A percentile compares a stretch with the other conserved stretches of the same genome.
Evolutionary conservation across 2,888 invertebrate genomes (phyloP).

Genomic region (Acanthopleura granulata): DNA sequence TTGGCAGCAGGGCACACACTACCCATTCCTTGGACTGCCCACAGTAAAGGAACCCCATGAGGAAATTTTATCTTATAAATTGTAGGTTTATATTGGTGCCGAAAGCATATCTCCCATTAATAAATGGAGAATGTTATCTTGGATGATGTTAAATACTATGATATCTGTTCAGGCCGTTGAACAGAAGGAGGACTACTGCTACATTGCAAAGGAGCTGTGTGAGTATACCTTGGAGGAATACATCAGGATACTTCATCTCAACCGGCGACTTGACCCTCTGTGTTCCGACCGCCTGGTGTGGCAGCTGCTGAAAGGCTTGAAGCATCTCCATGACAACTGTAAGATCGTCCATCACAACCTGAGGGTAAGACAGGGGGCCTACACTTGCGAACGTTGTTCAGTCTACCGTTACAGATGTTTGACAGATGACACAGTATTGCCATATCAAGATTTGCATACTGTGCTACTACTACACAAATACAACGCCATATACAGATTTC

Average conservation of each 20-base stretch:
- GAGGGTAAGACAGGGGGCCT: slow-evolving; percentile 40
- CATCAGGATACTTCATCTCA: slow-evolving; percentile 38
- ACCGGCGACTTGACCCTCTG: slow-evolving; percentile 34
- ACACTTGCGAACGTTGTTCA: neutral
- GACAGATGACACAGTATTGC: no score
- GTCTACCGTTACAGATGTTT: no score
- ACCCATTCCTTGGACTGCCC: no score
- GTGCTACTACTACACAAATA: no score
- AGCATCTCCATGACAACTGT: slow-evolving; percentile 52
- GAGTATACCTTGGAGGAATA: slow-evolving; percentile 60
- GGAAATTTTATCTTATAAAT: neutral
- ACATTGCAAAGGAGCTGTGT: slow-evolving; percentile 57
- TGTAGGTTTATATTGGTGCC: neutral
- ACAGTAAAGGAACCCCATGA: no score
- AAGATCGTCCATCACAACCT: slow-evolving; percentile 57
- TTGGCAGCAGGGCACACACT: no score
- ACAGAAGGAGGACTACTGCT: slow-evolving; percentile 41
- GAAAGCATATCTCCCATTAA: no score
- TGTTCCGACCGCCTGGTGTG: slow-evolving; percentile 48
- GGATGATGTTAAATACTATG: neutral
- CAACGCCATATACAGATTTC: no score
- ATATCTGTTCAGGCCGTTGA: slow-evolving; percentile 43
- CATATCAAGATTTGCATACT: no score
- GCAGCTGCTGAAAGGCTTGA: slow-evolving; percentile 61
- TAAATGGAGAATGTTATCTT: neutral